Conservation (phyloP, 2,113 vertebrate genomes). For the Limanda limanda region DNA sequence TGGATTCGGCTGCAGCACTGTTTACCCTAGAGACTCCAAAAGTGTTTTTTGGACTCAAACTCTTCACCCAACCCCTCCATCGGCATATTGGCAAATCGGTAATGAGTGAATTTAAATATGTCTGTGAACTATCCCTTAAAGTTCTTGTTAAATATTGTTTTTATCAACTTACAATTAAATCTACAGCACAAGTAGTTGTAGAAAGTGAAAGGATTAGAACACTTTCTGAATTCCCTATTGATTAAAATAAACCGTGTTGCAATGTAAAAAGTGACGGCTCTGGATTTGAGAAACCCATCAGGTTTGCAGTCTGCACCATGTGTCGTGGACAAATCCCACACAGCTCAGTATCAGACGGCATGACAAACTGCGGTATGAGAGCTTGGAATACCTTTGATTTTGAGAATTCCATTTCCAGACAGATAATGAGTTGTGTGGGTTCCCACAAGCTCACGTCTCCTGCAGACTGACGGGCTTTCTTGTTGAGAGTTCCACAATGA, state of each 20-base stretch:
- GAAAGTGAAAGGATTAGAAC: not conserved
- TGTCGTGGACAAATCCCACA: not conserved
- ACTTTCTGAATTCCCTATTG: not conserved
- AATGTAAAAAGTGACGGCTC: too few relatives aligned
- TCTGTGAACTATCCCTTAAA: too few relatives aligned
- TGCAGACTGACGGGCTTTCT: conserved; percentile 67
- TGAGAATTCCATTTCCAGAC: conserved; percentile 70
- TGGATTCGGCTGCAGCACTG: too few relatives aligned
- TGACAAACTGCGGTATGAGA: conserved; percentile 30
- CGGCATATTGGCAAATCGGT: too few relatives aligned
- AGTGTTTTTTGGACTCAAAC: too few relatives aligned
- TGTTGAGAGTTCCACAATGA: conserved; percentile 69
- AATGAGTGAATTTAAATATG: too few relatives aligned
- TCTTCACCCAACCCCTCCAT: too few relatives aligned
- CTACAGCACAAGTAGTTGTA: not conserved
- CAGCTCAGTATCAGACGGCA: conserved; percentile 19
- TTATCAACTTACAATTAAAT: too few relatives aligned
- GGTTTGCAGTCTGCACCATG: not conserved
- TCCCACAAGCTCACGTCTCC: conserved; percentile 57
- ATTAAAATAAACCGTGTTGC: not conserved
- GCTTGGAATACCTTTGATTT: conserved; percentile 43
- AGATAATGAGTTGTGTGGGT: conserved; percentile 65
- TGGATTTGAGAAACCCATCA: not conserved
- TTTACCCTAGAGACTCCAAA: too few relatives aligned
- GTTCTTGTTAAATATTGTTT: too few relatives aligned